Base-by-base conservation (phyloP, 2,113 vertebrate genomes). In the Acinonyx jubatus region DNA sequence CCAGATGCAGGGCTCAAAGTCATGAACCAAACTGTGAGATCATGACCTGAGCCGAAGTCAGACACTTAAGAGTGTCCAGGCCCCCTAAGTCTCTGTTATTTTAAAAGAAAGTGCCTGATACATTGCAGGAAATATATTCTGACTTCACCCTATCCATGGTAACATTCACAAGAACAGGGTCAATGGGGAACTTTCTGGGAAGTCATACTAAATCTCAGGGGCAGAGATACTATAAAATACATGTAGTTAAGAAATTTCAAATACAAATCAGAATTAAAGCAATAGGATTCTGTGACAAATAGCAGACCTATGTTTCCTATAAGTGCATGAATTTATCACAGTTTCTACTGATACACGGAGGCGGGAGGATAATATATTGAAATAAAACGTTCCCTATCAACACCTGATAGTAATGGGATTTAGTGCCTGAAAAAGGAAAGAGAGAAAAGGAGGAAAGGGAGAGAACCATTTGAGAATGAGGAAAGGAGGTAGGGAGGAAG, bases 271-370 rank as follows among this genome's bases (percentile, higher is more conserved):
- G 23, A 87, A 95, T 73, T 29, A 79, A 95, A 95, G n/a, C 23
- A 61, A 66, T n/a, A 23, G 10, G 31, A 79, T 93, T 66, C 16
- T 69, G 16, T 94, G 68, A 90, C 83, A 96, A 97, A 82, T 29
- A 82, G 19, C 4, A 81, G 25, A 16, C 7, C 73, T 71, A 27
- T n/a, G n/a, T 57, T 96, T 87, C 6, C 31, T 84, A 6, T 50
- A 13, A 79, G 16, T 57, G n/a, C 10, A 45, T n/a, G 29, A 91
- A 63, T 80, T 93, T 87, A 73, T 93, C 52, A 73, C 0, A 36
- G 15, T 82, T 83, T 41, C 41, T 91, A 79, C 11, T 80, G 25
- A 65, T n/a, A 48, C 16, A 21, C 76, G 12, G 10, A 7, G 7
- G 13, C 18, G 7, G 66, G 48, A 88, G 18, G 27, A 78, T 5